Evolutionary conservation across 2,888 invertebrate species (phyloP).

Genomic region (Mythimna vitellina): DNA sequence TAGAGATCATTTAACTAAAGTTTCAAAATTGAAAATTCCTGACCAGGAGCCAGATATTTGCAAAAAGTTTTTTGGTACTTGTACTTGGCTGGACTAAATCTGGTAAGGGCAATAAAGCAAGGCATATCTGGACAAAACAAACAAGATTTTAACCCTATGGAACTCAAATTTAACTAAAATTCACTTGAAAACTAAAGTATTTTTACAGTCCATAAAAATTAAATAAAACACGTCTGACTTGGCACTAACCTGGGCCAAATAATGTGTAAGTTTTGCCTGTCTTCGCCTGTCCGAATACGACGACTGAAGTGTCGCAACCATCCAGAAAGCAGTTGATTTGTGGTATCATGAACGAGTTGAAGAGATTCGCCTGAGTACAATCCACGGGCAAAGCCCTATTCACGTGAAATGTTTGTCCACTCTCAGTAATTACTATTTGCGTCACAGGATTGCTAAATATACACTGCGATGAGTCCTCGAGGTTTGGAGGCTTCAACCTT

Average conservation of each 20-base stretch:
- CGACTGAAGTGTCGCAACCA: constrained; percentile 94
- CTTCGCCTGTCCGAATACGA: constrained; percentile 92
- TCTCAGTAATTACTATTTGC: constrained; percentile 91
- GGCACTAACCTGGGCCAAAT: constrained; percentile 92
- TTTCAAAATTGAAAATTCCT: background rate
- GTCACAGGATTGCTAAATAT: constrained; percentile 91
- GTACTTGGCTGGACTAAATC: background rate
- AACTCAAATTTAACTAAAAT: background rate
- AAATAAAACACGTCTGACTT: constrained; percentile 15
- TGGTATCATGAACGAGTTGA: constrained; percentile 92
- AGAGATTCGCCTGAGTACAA: constrained; percentile 92
- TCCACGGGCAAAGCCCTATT: constrained; percentile 90
- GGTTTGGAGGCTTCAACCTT: constrained; percentile 91
- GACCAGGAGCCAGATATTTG: background rate
- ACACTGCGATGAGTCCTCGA: constrained; percentile 89
- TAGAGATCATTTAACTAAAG: background rate
- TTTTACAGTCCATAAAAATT: background rate
- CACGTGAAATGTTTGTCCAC: constrained; percentile 90
- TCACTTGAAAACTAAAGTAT: background rate
- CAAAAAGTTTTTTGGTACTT: background rate
- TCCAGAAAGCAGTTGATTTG: constrained; percentile 92
- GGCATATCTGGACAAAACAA: too few species aligned
- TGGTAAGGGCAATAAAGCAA: background rate
- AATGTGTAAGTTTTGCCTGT: constrained; percentile 94
- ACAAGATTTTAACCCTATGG: background rate